A percentile compares a stretch with the other conserved stretches of the same genome.
These are phyloP conservation scores for Ispidina lecontei DNA, from an alignment of 2,797 vertebrate genomes.

Conservation along the genomic window DNA sequence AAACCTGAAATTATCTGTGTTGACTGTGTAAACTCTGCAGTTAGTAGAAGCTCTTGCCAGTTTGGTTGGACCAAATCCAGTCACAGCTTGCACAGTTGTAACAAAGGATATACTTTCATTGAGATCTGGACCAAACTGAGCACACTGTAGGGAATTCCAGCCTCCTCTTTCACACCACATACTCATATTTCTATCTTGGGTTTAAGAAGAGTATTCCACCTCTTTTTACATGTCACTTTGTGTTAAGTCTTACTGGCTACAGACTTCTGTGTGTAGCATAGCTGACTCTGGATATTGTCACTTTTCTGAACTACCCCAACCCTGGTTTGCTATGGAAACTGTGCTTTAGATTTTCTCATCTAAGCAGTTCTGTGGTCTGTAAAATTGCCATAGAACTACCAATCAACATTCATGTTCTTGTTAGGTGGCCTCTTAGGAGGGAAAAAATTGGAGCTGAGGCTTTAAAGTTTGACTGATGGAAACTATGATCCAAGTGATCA, in stretches of 20 bases:
- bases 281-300: not conserved
- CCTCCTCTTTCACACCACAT: not conserved
- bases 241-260: not conserved
- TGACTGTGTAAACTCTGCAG: not conserved
- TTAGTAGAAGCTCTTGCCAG: not conserved
- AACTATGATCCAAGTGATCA: not conserved
- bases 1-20: not conserved
- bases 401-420: not conserved
- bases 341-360: not conserved
- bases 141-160: not conserved
- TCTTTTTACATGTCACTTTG: not conserved
- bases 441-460: not conserved
- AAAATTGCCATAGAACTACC: not conserved
- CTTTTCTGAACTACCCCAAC: not conserved
- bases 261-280: not conserved
- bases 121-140: not conserved
- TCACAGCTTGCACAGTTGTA: not conserved
- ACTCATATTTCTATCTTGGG: not conserved
- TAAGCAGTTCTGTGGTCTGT: not conserved
- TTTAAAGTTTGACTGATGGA: not conserved
- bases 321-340: not conserved
- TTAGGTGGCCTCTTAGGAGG: not conserved
- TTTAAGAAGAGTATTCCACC: not conserved
- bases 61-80: not conserved
- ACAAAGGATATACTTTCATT: not conserved